Evolutionary conservation across 2,113 vertebrate species (phyloP).

Genomic region (Theristicus caerulescens): DNA sequence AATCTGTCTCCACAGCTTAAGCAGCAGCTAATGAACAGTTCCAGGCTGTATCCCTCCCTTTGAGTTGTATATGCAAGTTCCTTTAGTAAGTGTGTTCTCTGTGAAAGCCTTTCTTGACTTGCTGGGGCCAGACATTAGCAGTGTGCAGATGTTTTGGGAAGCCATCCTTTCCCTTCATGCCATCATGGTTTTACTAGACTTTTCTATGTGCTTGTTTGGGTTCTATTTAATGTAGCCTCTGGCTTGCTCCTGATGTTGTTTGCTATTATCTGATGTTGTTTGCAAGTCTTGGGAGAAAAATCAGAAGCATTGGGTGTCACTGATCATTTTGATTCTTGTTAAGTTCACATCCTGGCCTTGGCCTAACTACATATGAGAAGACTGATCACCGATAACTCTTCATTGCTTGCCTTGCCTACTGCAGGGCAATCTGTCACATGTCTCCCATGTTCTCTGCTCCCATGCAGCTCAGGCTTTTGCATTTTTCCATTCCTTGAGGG

Average conservation of each 20-base stretch:
- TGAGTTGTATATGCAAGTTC: neutral
- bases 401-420: neutral
- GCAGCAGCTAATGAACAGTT: neutral
- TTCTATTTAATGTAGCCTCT: neutral
- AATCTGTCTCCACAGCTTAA: neutral
- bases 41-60: neutral
- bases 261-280: neutral
- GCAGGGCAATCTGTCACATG: neutral
- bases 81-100: neutral
- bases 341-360: neutral
- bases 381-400: neutral
- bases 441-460: neutral
- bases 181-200: neutral
- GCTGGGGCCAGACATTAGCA: neutral
- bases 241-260: neutral
- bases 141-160: neutral
- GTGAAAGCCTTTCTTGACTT: neutral
- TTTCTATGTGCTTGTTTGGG: neutral
- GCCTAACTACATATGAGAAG: neutral
- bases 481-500: neutral
- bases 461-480: neutral
- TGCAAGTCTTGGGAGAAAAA: neutral
- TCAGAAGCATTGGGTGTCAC: neutral
- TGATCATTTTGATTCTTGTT: neutral
- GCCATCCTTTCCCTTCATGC: neutral